Base-by-base conservation (phyloP, 2,113 vertebrate genomes). In the Myrmecophaga tridactyla region DNA sequence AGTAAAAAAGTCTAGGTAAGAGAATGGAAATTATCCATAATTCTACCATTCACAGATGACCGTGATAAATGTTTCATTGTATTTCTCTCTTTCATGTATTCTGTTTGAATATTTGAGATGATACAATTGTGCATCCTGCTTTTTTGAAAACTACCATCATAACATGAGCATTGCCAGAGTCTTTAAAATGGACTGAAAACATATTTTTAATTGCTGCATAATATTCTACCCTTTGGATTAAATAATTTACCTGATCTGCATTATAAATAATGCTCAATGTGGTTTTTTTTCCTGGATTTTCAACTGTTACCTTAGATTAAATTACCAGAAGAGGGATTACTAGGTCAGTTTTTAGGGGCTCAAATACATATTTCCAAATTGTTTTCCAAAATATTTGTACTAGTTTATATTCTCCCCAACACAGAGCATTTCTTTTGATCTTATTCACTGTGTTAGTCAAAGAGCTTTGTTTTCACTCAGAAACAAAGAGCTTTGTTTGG, bases 391-490 rank as follows among this genome's bases (percentile, higher is more conserved):
- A 77, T 86, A 21, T 94, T 89, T 70, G 53, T 48, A 62, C 18
- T 80, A 63, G 15, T 96, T 96, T 87, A 48, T 92, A 65, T 84
- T 69, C 25, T 6, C 31, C 43, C 14, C 29, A 83, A 12, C 31
- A 36, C 36, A 85, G 41, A 95, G 20, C 4, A 62, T 43, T 86
- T 25, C 18, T 91, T 96, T 89, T 78, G 43, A 88, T 78, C 31
- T 76, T 86, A 87, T 60, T 90, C 29, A 43, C 1, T 90, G 21
- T 65, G 41, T 69, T 90, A 60, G 63, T 51, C 77, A 82, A 76
- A 97, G 80, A 91, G 21, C 18, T 91, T 18, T 90, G 67, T 88
- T 97, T 92, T 88, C 67, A 95, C 21, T 88, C 87, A 90, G 69
- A 92, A 90, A 88, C 78, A n/a, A n/a, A n/a, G n/a, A n/a, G n/a